A percentile compares a stretch with the other conserved stretches of the same genome.
Conservation (phyloP, 2,797 vertebrate genomes). For the Pseudochirops cupreus region DNA sequence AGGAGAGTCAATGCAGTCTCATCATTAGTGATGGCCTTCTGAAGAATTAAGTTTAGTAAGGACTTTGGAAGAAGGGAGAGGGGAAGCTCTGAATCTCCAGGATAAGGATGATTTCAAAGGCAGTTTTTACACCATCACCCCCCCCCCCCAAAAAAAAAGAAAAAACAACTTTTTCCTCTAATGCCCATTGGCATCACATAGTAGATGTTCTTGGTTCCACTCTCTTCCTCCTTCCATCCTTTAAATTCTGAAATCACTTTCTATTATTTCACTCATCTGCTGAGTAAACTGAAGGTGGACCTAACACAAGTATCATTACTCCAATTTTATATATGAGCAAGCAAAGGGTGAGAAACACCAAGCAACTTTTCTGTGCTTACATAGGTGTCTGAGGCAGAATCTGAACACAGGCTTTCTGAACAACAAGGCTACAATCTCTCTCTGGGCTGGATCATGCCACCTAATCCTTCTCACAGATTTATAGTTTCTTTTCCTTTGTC, state of each 20-base stretch:
- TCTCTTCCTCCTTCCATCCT: not conserved
- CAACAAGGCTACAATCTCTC: not conserved
- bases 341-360: not conserved
- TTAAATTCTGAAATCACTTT: not conserved
- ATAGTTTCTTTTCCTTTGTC: not conserved
- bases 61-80: too few relatives aligned
- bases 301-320: not conserved
- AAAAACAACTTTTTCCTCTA: not conserved
- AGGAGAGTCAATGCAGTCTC: too few relatives aligned
- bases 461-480: not conserved
- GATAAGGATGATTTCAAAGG: too few relatives aligned
- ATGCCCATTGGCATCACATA: not conserved
- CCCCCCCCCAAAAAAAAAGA: too few relatives aligned
- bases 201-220: not conserved
- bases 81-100: too few relatives aligned
- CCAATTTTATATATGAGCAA: not conserved
- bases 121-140: too few relatives aligned
- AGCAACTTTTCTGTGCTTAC: not conserved
- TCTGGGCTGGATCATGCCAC: not conserved
- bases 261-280: not conserved
- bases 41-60: too few relatives aligned
- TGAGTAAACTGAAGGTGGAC: not conserved
- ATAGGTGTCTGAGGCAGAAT: not conserved
- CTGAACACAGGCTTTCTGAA: not conserved
- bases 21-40: too few relatives aligned